Evolutionary conservation across 2,113 vertebrate species (phyloP).

Genomic region (Machaerirhynchus nigripectus): DNA sequence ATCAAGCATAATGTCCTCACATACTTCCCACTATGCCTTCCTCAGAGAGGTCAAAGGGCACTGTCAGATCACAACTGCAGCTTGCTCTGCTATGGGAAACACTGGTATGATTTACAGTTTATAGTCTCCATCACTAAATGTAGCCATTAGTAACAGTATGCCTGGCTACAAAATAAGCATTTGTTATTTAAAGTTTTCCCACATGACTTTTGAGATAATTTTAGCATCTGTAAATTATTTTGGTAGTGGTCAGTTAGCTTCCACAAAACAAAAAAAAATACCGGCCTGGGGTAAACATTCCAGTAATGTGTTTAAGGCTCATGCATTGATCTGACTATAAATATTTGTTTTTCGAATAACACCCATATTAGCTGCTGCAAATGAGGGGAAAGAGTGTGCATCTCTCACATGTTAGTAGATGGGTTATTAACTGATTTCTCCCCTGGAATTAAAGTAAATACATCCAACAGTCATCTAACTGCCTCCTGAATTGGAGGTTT

Average conservation of each 20-base stretch:
- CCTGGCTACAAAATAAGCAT: conserved; percentile 3
- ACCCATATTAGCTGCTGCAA: neutral
- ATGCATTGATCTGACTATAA: neutral
- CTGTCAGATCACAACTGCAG: neutral
- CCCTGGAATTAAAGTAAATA: neutral
- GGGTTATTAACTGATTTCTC: neutral
- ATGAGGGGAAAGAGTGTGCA: neutral
- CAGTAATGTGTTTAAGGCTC: neutral
- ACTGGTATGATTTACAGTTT: conserved; percentile 51
- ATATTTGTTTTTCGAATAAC: neutral
- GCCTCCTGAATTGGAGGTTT: neutral
- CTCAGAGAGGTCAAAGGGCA: conserved; percentile 8
- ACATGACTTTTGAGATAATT: neutral
- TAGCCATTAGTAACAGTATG: conserved; percentile 33
- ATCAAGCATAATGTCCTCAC: conserved; percentile 58
- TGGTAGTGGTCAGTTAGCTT: neutral
- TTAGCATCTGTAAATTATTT: neutral
- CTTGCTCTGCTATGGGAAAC: conserved; percentile 41
- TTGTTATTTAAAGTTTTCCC: conserved; percentile 15
- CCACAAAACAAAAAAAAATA: neutral
- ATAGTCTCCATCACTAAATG: conserved; percentile 38
- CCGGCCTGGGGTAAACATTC: neutral
- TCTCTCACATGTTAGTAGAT: neutral
- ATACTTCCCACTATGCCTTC: conserved; percentile 34
- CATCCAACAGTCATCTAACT: neutral